A percentile compares a stretch with the other conserved stretches of the same genome.
Evolutionary conservation across 2,113 vertebrate genomes (phyloP).

Genomic region (Oncorhynchus tshawytscha): DNA sequence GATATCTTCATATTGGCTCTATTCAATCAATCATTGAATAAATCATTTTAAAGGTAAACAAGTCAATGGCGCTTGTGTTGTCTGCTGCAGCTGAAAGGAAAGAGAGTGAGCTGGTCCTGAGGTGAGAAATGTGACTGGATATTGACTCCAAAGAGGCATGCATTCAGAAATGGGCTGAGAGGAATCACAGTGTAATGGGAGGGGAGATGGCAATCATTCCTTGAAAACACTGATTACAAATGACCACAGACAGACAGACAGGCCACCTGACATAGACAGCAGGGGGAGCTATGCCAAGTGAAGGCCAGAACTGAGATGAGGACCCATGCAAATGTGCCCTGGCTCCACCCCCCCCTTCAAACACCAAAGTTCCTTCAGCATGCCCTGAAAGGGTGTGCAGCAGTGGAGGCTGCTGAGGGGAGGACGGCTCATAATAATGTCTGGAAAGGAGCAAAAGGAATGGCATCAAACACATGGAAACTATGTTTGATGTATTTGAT

Average conservation of each 20-base stretch:
- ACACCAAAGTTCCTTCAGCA: neutral
- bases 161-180: constrained; percentile 36
- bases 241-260: constrained; percentile 26
- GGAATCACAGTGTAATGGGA: constrained; percentile 31
- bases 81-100: constrained; percentile 59
- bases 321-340: constrained; percentile 21
- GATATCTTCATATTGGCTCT: neutral
- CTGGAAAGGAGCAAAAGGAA: too few relatives aligned
- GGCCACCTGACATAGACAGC: constrained; percentile 45
- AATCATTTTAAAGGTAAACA: too few relatives aligned
- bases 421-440: too few relatives aligned
- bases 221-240: neutral
- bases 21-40: neutral
- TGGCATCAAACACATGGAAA: too few relatives aligned
- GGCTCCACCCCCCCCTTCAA: constrained; percentile 4
- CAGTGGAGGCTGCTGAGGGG: too few relatives aligned
- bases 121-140: constrained; percentile 54
- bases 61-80: constrained; percentile 5
- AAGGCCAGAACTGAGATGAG: constrained; percentile 13
- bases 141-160: constrained; percentile 54
- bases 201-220: constrained; percentile 1
- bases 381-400: neutral
- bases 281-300: constrained; percentile 41
- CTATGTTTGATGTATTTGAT: too few relatives aligned
- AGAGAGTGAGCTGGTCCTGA: constrained; percentile 70